Evolutionary conservation across 2,888 invertebrate genomes (phyloP), one percentile per base, ranked within the genome.

Genomic region (Icerya purchasi): DNA sequence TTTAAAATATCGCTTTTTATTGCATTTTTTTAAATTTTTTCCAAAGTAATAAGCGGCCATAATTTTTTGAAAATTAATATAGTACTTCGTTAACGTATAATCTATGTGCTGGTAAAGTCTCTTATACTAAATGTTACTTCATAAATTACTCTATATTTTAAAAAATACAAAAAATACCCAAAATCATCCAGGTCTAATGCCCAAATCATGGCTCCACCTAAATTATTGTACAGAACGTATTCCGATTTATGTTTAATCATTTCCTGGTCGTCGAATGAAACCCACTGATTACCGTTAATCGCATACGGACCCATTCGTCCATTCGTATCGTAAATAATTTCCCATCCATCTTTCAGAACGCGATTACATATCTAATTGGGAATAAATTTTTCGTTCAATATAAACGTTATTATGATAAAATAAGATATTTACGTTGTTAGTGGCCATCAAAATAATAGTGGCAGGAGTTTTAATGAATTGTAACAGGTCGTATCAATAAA

Each of bases 191-290:
- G 72, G 71, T 90, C 90, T 18, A 90, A 72, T 0, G 90, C 85
- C 90, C 90, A 91, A 22, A 88, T 81, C 89, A 90, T 90, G 52
- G 83, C 83, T 49, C 90, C 90, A 19, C 84, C 90, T 2, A 92
- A 74, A 0, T 81, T 82, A 77, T 86, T 82, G 1, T 81, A 78
- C 62, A 82, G 81, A 5, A 89, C 80, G 67, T 82, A 89, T 67
- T 87, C 82, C 2, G 88, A 82, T 72, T 92, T 92, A 66, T 86
- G 82, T 24, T 81, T 77, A 21, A 88, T 81, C 80, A 89, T 90
- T 49, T 79, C 78, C 49, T 83, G 79, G 70, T 93, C 92, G 68
- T 93, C 93, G 67, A 89, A 93, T 5, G 89, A 87, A 3, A 91
- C 91, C 92, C 92, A 93, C 68, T 93, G 92, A 69, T 90, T 87